A percentile compares a stretch with the other conserved stretches of the same genome.
These are phyloP conservation scores for Agrilus cyanescens DNA, from an alignment of 2,888 invertebrate species.

Conservation along the genomic window DNA sequence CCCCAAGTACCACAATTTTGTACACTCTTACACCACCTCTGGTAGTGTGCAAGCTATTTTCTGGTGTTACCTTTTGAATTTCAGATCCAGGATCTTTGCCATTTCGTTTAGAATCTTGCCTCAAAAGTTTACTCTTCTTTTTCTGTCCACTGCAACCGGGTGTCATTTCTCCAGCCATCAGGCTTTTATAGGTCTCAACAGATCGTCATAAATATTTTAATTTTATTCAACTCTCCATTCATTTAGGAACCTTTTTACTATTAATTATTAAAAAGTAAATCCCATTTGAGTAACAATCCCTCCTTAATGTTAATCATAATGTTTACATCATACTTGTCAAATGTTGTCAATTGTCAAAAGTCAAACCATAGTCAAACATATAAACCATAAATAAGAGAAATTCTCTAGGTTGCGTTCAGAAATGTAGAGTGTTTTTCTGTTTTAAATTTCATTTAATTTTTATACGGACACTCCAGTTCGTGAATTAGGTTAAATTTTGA, in stretches of 20 bases:
- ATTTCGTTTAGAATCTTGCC: slow-evolving; percentile 31
- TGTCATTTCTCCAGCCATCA: slow-evolving; percentile 32
- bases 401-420: no score
- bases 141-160: slow-evolving; percentile 29
- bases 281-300: neutral
- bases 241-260: neutral
- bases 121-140: slow-evolving; percentile 31
- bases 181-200: neutral
- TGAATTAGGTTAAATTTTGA: no score
- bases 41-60: slow-evolving; percentile 32
- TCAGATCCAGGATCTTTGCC: slow-evolving; percentile 32
- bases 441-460: no score
- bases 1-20: slow-evolving; percentile 84
- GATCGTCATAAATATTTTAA: no score
- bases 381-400: no score
- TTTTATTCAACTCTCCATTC: no score
- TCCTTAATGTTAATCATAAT: no score
- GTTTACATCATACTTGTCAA: no score
- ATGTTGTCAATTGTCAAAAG: no score
- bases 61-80: slow-evolving; percentile 27
- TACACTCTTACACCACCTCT: slow-evolving; percentile 66
- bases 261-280: neutral
- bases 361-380: no score
- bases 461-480: no score
- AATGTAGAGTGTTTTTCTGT: no score